A percentile compares a stretch with the other conserved stretches of the same genome.
Evolutionary conservation across 2,888 invertebrate genomes (phyloP).

Genomic region (Peribatodes rhomboidaria): DNA sequence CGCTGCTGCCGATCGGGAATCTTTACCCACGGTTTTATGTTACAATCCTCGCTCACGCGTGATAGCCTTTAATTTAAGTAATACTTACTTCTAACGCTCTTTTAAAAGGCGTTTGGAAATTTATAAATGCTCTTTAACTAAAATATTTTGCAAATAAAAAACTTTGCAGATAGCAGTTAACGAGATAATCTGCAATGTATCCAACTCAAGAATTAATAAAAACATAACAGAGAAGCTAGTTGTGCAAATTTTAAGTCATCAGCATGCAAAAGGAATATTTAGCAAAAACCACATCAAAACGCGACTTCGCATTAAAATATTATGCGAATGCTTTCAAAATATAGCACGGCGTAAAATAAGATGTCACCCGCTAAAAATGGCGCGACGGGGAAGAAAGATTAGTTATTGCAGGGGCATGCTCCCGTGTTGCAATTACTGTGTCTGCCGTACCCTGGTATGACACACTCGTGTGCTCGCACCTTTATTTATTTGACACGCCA

Average conservation of each 20-base stretch:
- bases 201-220: background rate
- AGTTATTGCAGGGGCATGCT: slow-evolving; percentile 66
- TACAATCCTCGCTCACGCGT: slow-evolving; percentile 59
- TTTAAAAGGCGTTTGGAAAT: slow-evolving; percentile 9
- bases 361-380: slow-evolving; percentile 72
- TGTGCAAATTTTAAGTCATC: slow-evolving; percentile 1
- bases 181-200: too few relatives aligned
- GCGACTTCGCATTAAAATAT: slow-evolving; percentile 28
- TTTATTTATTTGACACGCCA: slow-evolving; percentile 28
- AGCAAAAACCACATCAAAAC: slow-evolving; percentile 29
- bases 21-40: slow-evolving; percentile 65
- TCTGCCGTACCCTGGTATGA: slow-evolving; percentile 42
- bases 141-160: background rate
- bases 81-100: slow-evolving; percentile 29
- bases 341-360: slow-evolving; percentile 69
- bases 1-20: slow-evolving; percentile 64
- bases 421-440: slow-evolving; percentile 63
- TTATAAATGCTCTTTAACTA: background rate
- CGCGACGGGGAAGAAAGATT: slow-evolving; percentile 64
- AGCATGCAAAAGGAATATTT: slow-evolving; percentile 13
- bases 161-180: background rate
- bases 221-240: background rate
- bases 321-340: slow-evolving; percentile 54
- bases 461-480: slow-evolving; percentile 10
- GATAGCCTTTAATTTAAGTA: slow-evolving; percentile 40